Evolutionary conservation across 2,888 invertebrate species (phyloP).

Genomic region (Eueremaeus valkanovi): DNA sequence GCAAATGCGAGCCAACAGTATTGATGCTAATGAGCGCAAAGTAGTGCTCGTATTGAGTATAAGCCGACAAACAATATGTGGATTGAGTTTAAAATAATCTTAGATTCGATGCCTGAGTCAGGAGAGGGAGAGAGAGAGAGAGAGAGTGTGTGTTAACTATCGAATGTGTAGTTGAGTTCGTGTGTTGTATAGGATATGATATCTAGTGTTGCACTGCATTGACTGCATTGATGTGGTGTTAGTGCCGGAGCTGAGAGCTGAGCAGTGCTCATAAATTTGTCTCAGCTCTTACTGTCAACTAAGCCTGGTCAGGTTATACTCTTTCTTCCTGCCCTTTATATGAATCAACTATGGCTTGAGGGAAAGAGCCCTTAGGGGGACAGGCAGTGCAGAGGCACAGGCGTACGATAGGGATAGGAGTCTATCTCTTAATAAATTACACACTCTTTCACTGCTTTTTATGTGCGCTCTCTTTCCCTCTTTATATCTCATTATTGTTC

Average conservation of each 20-base stretch:
- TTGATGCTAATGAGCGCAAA: no score
- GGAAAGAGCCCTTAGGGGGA: slow-evolving; percentile 1
- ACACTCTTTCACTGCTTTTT: slow-evolving; percentile 7
- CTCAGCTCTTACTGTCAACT: slow-evolving; percentile 16
- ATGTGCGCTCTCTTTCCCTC: not conserved
- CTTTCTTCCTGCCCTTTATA: slow-evolving; percentile 28
- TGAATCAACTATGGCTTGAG: slow-evolving; percentile 26
- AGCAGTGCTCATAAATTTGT: slow-evolving; percentile 12
- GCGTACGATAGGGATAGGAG: slow-evolving; percentile 2
- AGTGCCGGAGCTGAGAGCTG: not conserved
- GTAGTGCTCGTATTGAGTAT: no score
- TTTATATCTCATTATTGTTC: not conserved
- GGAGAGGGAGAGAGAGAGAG: no score
- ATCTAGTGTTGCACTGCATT: not conserved
- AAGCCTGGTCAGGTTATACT: slow-evolving; percentile 31
- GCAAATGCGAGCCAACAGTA: not conserved
- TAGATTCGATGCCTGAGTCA: not conserved
- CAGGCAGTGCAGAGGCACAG: not conserved
- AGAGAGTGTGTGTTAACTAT: not conserved
- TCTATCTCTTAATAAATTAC: slow-evolving; percentile 33
- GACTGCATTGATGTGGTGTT: not conserved
- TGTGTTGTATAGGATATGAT: slow-evolving; percentile 16
- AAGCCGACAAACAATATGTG: not conserved
- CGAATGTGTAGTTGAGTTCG: not conserved
- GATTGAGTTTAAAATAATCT: not conserved